Evolutionary conservation across 2,888 invertebrate species (phyloP), one percentile per base, ranked within the genome.

Genomic region (Periphyllus acericola): DNA sequence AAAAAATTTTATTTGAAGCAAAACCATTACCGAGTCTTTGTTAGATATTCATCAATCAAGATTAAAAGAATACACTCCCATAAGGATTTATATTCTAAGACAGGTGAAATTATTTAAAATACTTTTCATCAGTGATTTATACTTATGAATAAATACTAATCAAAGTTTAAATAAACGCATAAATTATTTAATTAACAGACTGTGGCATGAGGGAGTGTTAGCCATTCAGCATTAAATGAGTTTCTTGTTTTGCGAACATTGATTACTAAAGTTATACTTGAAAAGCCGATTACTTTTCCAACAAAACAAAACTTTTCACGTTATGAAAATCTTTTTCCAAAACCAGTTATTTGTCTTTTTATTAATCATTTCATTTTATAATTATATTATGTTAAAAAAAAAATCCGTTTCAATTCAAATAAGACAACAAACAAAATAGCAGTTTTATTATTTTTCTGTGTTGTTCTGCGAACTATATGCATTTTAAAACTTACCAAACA

Each of bases 161-260:
- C 86, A 87, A 80, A 87, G 86, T 87, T 87, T 74, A 81, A 80
- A 87, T 81, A 80, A 87, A 74, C n/a, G 80, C 72, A 81, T 86
- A 87, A 87, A 87, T 87, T 80, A 87, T 87, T 80, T 87, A 87
- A 87, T 87, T 87, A 87, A 87, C 80, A 72, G 66, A 81, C 80
- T 87, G 80, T 60, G 72, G 74, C 72, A 81, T 52, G 3, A 55
- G 79, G 71, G 85, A 55, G 71, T 36, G 55, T 29, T 79, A 86
- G 66, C 79, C 36, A 86, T 86, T 86, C 85, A 79, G 85, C 79
- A 79, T 79, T 86, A 86, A 86, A 86, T 40, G 85, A 79, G 79
- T 86, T 86, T 86, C 85, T 86, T 86, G 85, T 86, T 86, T 79
- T 75, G 85, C 85, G 55, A 86, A 86, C 85, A 86, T 86, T 86